Conservation (phyloP, 1,140 invertebrate genomes). For the Mizuhopecten yessoensis region DNA sequence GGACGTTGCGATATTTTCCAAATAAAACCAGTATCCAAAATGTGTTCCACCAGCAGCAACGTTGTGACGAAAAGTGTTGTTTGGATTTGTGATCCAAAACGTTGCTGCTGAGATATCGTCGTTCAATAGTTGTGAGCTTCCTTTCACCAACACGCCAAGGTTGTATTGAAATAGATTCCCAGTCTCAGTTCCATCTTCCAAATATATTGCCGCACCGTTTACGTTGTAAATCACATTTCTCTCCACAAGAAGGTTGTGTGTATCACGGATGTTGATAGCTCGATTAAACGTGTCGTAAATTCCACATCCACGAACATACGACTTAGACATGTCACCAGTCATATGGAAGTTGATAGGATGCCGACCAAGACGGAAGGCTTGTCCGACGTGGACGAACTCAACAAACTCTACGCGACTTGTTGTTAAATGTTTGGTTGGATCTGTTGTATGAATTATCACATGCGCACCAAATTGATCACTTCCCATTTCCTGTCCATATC, state of each 20-base stretch:
- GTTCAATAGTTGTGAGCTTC: slow-evolving; percentile 81
- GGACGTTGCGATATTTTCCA: slow-evolving; percentile 79
- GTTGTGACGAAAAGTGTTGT: slow-evolving; percentile 80
- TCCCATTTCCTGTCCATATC: slow-evolving; percentile 81
- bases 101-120: slow-evolving; percentile 82
- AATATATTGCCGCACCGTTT: slow-evolving; percentile 82
- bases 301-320: slow-evolving; percentile 79
- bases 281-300: slow-evolving; percentile 82
- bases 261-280: slow-evolving; percentile 81
- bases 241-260: slow-evolving; percentile 75
- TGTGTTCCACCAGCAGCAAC: slow-evolving; percentile 80
- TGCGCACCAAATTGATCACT: slow-evolving; percentile 80
- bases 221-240: slow-evolving; percentile 78
- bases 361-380: slow-evolving; percentile 82
- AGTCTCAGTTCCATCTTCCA: slow-evolving; percentile 83
- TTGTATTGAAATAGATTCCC: slow-evolving; percentile 80
- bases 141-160: slow-evolving; percentile 78
- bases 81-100: slow-evolving; percentile 82
- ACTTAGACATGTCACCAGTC: slow-evolving; percentile 78
- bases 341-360: slow-evolving; percentile 83
- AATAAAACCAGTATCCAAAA: slow-evolving; percentile 82
- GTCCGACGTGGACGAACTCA: slow-evolving; percentile 80
- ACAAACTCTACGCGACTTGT: slow-evolving; percentile 69
- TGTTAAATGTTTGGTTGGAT: slow-evolving; percentile 65
- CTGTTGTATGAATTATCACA: slow-evolving; percentile 75